Evolutionary conservation across 2,888 invertebrate genomes (phyloP).

Genomic region (Drosophila lutescens): DNA sequence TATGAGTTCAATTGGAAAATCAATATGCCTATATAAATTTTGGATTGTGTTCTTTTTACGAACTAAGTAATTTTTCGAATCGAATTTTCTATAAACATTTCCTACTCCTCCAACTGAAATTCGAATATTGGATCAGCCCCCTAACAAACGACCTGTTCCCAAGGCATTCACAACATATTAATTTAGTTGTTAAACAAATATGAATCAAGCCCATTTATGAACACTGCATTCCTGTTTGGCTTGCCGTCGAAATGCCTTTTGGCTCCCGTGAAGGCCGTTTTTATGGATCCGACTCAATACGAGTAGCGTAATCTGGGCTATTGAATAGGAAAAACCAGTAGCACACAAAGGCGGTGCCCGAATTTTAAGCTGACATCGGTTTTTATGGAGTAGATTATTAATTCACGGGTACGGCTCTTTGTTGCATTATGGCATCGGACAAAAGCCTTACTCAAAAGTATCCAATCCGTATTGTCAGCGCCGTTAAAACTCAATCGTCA

Average conservation of each 20-base stretch:
- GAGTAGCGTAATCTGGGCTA: slow-evolving; percentile 67
- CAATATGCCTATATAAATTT: no score
- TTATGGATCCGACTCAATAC: slow-evolving; percentile 56
- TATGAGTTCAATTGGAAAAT: no score
- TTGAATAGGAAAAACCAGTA: slow-evolving; percentile 67
- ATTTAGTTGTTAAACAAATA: slow-evolving; percentile 14
- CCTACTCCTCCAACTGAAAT: neutral
- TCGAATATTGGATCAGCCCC: neutral
- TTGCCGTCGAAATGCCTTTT: slow-evolving; percentile 20
- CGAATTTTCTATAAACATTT: no score
- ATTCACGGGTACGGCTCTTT: slow-evolving; percentile 70
- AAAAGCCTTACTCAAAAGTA: slow-evolving; percentile 50
- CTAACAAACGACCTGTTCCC: slow-evolving; percentile 1
- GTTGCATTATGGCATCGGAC: slow-evolving; percentile 59
- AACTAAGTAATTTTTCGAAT: no score
- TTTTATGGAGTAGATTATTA: slow-evolving; percentile 76
- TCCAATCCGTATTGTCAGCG: slow-evolving; percentile 68
- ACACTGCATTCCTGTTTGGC: slow-evolving; percentile 19
- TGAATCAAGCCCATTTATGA: neutral
- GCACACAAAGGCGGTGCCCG: slow-evolving; percentile 54
- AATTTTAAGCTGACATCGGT: slow-evolving; percentile 74
- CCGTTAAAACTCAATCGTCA: slow-evolving; percentile 74
- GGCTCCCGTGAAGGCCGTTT: slow-evolving; percentile 40
- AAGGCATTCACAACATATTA: neutral
- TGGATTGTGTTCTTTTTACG: no score